These are phyloP conservation scores for Leptinotarsa lineolata DNA, from an alignment of 1,140 invertebrate species.

Conservation along the genomic window DNA sequence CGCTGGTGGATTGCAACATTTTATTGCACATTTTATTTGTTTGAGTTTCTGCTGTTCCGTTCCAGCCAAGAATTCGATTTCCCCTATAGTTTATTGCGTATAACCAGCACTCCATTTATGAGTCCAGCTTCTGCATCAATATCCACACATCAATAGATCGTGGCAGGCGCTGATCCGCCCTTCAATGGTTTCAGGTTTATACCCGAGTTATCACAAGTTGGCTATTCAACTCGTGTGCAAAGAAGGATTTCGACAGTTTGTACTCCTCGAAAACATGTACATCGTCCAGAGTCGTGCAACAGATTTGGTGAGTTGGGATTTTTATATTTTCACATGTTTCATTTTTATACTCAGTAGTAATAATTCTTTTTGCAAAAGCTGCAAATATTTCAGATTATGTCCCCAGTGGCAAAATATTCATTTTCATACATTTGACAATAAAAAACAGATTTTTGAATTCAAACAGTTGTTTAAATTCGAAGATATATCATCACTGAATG, in stretches of 20 bases:
- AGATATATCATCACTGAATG: too few relatives aligned
- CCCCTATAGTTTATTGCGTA: conserved; percentile 15
- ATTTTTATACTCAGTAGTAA: too few relatives aligned
- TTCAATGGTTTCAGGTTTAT: conserved; percentile 25
- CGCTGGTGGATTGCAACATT: conserved; percentile 1
- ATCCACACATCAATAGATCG: conserved; percentile 26
- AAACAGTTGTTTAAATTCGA: too few relatives aligned
- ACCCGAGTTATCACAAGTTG: conserved; percentile 17
- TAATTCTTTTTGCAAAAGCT: too few relatives aligned
- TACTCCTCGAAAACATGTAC: conserved; percentile 13
- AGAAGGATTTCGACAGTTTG: conserved; percentile 19
- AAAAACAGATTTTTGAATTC: too few relatives aligned
- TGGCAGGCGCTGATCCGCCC: conserved; percentile 17
- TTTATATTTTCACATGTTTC: too few relatives aligned
- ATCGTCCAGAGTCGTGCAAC: neutral
- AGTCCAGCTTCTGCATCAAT: conserved; percentile 19
- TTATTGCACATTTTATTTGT: conserved; percentile 18
- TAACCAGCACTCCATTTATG: conserved; percentile 22
- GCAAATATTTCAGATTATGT: too few relatives aligned
- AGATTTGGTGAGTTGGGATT: too few relatives aligned
- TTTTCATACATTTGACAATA: too few relatives aligned
- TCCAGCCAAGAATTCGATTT: conserved; percentile 1
- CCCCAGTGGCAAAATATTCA: too few relatives aligned
- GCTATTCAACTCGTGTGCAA: conserved; percentile 20
- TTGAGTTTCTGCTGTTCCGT: conserved; percentile 16